Percentiles rank a stretch among this genome's conserved stretches.
These are phyloP conservation scores for Silurus glanis DNA, from an alignment of 2,113 vertebrate genomes.

Conservation along the genomic window DNA sequence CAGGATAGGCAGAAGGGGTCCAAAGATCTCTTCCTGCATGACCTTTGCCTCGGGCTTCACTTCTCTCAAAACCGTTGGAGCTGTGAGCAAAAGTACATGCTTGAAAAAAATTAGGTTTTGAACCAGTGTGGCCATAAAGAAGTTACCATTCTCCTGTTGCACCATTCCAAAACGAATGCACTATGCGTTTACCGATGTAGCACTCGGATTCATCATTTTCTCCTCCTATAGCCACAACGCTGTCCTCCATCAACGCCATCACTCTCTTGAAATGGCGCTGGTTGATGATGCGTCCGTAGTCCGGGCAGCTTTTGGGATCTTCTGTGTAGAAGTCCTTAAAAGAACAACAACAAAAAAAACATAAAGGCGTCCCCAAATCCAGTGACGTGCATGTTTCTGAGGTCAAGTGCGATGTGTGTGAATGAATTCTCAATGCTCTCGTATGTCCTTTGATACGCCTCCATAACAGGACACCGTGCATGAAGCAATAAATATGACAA, in stretches of 20 bases:
- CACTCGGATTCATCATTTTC: conserved; percentile 80
- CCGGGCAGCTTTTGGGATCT: conserved; percentile 80
- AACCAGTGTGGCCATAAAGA: background rate
- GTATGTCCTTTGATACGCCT: too few species aligned
- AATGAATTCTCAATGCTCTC: too few species aligned
- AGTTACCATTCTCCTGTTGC: too few species aligned
- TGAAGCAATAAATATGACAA: too few species aligned
- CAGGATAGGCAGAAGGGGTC: conserved; percentile 88
- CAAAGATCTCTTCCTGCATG: conserved; percentile 97
- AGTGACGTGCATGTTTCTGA: background rate
- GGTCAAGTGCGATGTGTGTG: too few species aligned
- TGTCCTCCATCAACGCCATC: conserved; percentile 77
- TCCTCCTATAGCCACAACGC: conserved; percentile 80
- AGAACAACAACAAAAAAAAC: background rate
- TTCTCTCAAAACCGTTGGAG: conserved; percentile 83
- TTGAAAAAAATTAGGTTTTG: background rate
- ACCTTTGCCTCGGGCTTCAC: conserved; percentile 82
- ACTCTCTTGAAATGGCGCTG: conserved; percentile 85
- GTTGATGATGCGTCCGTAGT: conserved; percentile 89
- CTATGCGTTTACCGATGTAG: conserved; percentile 79
- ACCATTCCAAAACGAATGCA: background rate
- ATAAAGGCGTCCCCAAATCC: background rate
- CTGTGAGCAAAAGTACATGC: conserved; percentile 61
- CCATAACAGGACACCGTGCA: too few species aligned
- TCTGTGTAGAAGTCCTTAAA: conserved; percentile 90